Conservation (phyloP, 2,797 vertebrate species). For the Staurois parvus region DNA sequence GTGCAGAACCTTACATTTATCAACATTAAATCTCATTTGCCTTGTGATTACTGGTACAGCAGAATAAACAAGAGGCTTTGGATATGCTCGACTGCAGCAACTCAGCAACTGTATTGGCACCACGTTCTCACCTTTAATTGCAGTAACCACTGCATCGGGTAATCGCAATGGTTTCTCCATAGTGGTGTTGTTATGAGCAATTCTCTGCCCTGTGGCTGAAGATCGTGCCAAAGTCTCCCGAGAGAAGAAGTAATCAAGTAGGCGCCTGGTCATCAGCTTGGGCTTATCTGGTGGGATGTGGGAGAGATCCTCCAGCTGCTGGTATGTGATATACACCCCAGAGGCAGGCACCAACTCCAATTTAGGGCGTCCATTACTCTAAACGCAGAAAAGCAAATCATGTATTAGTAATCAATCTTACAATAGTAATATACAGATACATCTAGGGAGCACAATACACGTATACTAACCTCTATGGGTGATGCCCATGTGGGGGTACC, state of each 20-base stretch:
- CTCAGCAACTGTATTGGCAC: no score
- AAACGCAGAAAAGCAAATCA: conserved; percentile 5
- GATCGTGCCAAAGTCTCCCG: conserved; percentile 51
- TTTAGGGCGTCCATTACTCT: conserved; percentile 63
- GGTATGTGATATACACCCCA: conserved; percentile 59
- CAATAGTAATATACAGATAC: background rate
- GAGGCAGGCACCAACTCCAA: conserved; percentile 62
- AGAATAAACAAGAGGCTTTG: no score
- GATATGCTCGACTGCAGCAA: no score
- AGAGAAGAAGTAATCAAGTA: conserved; percentile 63
- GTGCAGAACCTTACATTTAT: no score
- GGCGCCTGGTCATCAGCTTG: conserved; percentile 61
- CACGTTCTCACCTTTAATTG: conserved; percentile 58
- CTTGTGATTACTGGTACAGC: no score
- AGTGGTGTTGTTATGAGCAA: conserved; percentile 58
- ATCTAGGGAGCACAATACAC: background rate
- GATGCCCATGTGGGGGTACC: conserved; percentile 58
- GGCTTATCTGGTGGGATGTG: conserved; percentile 62
- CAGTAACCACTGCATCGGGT: conserved; percentile 43
- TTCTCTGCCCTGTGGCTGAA: conserved; percentile 55
- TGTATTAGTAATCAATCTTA: background rate
- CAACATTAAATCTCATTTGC: no score
- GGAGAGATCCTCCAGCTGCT: conserved; percentile 61
- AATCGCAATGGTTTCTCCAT: conserved; percentile 60
- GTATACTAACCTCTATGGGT: conserved; percentile 52